phyloP scores from a whole-genome alignment of 2,113 vertebrate species.

The Corvus hawaiiensis region DNA sequence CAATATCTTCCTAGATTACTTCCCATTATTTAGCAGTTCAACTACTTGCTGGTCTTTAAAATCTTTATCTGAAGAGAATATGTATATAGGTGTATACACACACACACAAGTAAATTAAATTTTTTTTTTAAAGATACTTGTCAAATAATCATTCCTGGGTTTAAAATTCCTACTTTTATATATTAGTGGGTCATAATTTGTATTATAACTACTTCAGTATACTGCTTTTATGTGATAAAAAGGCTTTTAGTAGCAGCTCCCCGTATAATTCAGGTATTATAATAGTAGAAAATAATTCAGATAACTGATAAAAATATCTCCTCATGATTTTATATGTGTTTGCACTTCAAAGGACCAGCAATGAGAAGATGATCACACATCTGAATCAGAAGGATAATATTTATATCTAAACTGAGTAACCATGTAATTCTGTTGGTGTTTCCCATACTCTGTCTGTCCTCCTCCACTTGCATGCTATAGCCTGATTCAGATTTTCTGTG shows the following conservation, averaged over 20 bases:
- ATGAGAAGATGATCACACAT: background rate
- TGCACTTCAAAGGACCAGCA: background rate
- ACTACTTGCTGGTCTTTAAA: background rate
- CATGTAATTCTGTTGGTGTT: background rate
- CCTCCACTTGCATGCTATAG: background rate
- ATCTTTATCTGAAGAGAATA: background rate
- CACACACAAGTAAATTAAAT: background rate
- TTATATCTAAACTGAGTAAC: slow-evolving; percentile 16
- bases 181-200: background rate
- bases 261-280: background rate
- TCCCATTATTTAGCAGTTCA: background rate
- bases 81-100: background rate
- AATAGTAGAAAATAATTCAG: background rate
- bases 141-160: background rate
- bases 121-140: background rate
- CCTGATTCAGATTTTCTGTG: background rate
- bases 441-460: background rate
- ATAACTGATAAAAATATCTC: slow-evolving; percentile 5
- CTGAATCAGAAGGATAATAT: slow-evolving; percentile 45
- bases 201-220: background rate
- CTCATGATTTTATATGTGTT: background rate
- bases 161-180: background rate
- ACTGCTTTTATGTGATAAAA: background rate
- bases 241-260: background rate
- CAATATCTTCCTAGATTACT: background rate